Evolutionary conservation across 2,888 invertebrate species (phyloP), one percentile per base, ranked within the genome.

Genomic region (Diarsia dahlii): DNA sequence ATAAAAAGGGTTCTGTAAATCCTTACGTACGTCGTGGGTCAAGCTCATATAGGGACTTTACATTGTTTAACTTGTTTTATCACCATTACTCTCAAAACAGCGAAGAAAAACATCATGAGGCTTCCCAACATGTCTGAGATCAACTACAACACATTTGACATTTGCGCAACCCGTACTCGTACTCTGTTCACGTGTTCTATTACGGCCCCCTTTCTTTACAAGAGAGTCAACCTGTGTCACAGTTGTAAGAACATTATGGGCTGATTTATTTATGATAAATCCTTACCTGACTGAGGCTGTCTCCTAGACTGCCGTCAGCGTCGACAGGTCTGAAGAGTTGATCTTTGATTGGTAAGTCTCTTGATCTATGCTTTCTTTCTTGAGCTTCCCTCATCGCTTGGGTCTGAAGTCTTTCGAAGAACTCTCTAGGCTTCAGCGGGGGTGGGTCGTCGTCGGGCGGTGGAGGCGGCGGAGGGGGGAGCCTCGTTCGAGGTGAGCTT

Each of bases 351-450:
- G 91, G 87, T 15, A 92, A 76, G 50, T 92, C 94, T 88, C 94
- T 91, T 12, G 92, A 81, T 90, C 94, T 92, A 71, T 92, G 91
- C 81, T 94, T 94, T 69, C 93, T 90, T 52, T 94, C 95, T 81
- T 95, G 95, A 46, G 94, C 91, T 80, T 96, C 96, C 92, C 92
- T 94, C 96, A 96, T 96, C 76, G 96, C 95, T 95, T 95, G 96
- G 82, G 92, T 95, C 92, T 96, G 95, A 76, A 95, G 94, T 89
- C 95, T 93, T 89, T 96, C 96, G 87, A 96, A 96, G 91, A 96
- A 97, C 91, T 97, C 97, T 89, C 97, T 92, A 74, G 97, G 97
- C 88, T 97, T 96, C 90, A 97, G 93, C 89, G 97, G 97, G 56
- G 95, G 96, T 73, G 95, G 96, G 78, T 95, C 94, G 89, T 95